A percentile compares a stretch with the other conserved stretches of the same genome.
phyloP scores from a whole-genome alignment of 1,140 invertebrate species.

The Trachelipus rathkii region DNA sequence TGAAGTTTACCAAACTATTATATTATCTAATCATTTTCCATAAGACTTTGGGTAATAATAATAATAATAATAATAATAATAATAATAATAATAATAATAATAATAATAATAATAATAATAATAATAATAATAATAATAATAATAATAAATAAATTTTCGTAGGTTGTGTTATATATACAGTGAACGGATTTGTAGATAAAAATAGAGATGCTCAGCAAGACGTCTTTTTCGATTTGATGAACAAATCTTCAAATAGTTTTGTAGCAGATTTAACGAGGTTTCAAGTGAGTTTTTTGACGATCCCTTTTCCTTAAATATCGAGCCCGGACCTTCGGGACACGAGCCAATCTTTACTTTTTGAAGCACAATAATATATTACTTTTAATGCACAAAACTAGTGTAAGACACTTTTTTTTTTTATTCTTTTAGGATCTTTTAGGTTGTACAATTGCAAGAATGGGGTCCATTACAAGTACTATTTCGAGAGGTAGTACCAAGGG shows the following conservation, averaged over 20 bases:
- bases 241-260: constrained; percentile 78
- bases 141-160: background rate
- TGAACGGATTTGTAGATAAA: constrained; percentile 94
- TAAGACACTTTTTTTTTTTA: background rate
- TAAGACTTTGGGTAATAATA: too few relatives aligned
- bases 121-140: too few relatives aligned
- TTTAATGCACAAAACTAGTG: background rate
- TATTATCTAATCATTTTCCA: too few relatives aligned
- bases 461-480: constrained; percentile 48
- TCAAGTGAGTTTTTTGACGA: constrained; percentile 56
- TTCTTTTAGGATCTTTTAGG: constrained; percentile 56
- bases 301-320: too few relatives aligned
- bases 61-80: too few relatives aligned
- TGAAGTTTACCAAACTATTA: too few relatives aligned
- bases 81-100: too few relatives aligned
- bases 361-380: too few relatives aligned
- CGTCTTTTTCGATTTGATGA: constrained; percentile 88
- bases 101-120: too few relatives aligned
- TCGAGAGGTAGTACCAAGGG: constrained; percentile 68
- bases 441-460: constrained; percentile 54
- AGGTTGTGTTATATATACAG: constrained; percentile 76
- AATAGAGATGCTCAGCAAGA: constrained; percentile 93
- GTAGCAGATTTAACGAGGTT: constrained; percentile 81
- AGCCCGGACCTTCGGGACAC: too few relatives aligned
- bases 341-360: too few relatives aligned